Conservation (phyloP, 1,140 invertebrate species). For the Schlechtendalia chinensis region DNA sequence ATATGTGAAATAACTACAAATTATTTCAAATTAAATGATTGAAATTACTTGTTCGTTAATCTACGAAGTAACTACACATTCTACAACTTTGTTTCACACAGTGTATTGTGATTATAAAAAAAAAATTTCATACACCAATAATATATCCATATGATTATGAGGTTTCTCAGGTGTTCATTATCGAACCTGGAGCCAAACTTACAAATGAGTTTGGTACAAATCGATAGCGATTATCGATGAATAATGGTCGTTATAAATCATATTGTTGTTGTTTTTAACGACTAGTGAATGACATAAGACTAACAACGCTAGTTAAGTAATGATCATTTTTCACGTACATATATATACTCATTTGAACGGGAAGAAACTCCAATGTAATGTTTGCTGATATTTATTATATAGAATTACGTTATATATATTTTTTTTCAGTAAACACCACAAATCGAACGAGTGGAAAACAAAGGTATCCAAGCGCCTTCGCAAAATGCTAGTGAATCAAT, state of each 20-base stretch:
- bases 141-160: neutral
- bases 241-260: conserved; percentile 28
- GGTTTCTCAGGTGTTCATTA: neutral
- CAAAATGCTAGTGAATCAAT: neutral
- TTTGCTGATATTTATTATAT: neutral
- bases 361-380: neutral
- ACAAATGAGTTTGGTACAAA: conserved; percentile 9
- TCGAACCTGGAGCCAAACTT: neutral
- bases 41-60: neutral
- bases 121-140: neutral
- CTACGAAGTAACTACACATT: neutral
- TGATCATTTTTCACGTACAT: conserved; percentile 1
- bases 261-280: neutral
- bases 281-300: conserved; percentile 9
- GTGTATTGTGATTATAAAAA: neutral
- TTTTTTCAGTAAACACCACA: neutral
- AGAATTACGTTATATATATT: neutral
- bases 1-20: too few relatives aligned
- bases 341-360: neutral
- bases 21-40: too few relatives aligned
- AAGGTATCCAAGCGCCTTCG: conserved; percentile 12
- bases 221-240: conserved; percentile 30
- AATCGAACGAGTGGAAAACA: neutral
- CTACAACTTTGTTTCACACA: neutral
- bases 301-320: conserved; percentile 5